Percentiles rank a stretch among this genome's conserved stretches.
These are phyloP conservation scores for Willowsia nigromaculata DNA, from an alignment of 2,888 invertebrate species.

Conservation along the genomic window DNA sequence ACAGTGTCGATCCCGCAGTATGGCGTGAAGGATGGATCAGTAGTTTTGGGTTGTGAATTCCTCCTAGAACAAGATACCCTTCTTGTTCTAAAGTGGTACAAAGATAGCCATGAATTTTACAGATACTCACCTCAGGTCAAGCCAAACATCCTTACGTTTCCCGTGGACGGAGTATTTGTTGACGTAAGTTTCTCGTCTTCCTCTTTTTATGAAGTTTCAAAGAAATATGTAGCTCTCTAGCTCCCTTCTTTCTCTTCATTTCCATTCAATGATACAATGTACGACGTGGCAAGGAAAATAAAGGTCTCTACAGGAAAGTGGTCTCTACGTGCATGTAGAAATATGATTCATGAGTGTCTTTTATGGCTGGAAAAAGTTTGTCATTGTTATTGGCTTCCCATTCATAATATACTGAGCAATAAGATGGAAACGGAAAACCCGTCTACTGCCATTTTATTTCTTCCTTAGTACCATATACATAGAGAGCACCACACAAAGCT, in stretches of 20 bases:
- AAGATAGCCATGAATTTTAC: slow-evolving; percentile 76
- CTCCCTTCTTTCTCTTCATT: neutral
- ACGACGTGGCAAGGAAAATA: neutral
- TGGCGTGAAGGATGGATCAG: slow-evolving; percentile 74
- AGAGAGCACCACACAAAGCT: neutral
- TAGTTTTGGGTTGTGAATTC: slow-evolving; percentile 74
- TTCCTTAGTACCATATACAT: neutral
- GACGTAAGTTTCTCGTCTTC: slow-evolving; percentile 75
- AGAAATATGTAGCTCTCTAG: slow-evolving; percentile 23
- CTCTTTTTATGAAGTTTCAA: slow-evolving; percentile 1
- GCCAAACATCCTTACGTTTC: slow-evolving; percentile 65
- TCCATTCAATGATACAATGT: neutral
- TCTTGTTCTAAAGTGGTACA: slow-evolving; percentile 77
- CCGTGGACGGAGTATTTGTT: slow-evolving; percentile 75
- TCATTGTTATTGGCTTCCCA: slow-evolving; percentile 63
- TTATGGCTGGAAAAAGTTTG: slow-evolving; percentile 55
- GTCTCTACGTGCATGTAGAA: slow-evolving; percentile 35
- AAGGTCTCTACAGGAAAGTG: too few species aligned
- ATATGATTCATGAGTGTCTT: slow-evolving; percentile 69
- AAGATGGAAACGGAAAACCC: slow-evolving; percentile 45
- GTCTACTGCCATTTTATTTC: neutral
- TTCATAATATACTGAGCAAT: slow-evolving; percentile 54
- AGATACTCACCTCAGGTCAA: slow-evolving; percentile 67
- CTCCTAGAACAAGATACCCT: slow-evolving; percentile 75
- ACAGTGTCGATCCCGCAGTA: slow-evolving; percentile 70